A percentile compares a stretch with the other conserved stretches of the same genome.
These are phyloP conservation scores for Pseudomyrmex concolor DNA, from an alignment of 1,140 invertebrate species.

Conservation along the genomic window DNA sequence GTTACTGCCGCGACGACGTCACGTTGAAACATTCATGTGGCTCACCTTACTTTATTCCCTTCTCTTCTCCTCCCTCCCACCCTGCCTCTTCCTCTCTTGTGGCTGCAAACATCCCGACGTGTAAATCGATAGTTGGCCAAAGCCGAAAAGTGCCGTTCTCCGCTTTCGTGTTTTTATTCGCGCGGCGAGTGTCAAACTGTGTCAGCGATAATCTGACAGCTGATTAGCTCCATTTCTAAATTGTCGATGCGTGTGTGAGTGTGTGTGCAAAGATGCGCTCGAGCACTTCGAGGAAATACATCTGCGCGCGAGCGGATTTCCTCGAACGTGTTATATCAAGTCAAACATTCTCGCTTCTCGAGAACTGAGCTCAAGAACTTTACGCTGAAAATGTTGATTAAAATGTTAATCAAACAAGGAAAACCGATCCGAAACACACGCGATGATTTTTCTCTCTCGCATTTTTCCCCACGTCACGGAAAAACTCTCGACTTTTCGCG, in stretches of 20 bases:
- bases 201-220: no score
- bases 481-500: conserved; percentile 14
- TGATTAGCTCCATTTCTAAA: no score
- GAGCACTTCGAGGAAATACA: no score
- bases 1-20: conserved; percentile 43
- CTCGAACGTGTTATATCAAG: neutral
- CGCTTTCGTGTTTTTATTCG: neutral
- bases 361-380: no score
- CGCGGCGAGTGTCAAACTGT: no score
- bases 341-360: no score
- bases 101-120: neutral
- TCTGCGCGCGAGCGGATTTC: neutral
- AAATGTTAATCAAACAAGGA: neutral
- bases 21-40: conserved; percentile 25
- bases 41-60: neutral
- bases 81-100: neutral
- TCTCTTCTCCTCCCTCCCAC: neutral
- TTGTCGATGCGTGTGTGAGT: no score
- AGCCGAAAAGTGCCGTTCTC: conserved; percentile 6
- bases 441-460: neutral
- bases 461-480: neutral
- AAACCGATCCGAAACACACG: neutral
- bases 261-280: no score
- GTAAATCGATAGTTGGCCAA: conserved; percentile 42
- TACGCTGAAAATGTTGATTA: no score